Evolutionary conservation across 2,113 vertebrate species (phyloP).

Genomic region (Symphodus melops): DNA sequence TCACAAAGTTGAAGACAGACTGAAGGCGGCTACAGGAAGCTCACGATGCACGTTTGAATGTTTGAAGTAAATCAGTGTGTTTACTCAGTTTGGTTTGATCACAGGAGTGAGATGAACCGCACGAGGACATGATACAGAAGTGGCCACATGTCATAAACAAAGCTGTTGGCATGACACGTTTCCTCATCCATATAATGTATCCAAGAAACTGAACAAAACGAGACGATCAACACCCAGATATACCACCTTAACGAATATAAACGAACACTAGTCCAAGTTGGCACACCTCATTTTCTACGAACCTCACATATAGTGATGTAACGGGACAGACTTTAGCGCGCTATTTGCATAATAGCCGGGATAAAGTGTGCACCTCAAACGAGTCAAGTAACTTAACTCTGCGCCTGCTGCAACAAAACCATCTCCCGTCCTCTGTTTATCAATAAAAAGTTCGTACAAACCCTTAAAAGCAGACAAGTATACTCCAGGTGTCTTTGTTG

Average conservation of each 20-base stretch:
- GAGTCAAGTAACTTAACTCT: not conserved
- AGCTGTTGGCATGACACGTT: not conserved
- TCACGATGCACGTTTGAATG: slow-evolving; percentile 8
- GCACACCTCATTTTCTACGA: not conserved
- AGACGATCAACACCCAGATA: not conserved
- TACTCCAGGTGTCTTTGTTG: slow-evolving; percentile 4
- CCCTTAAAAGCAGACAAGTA: slow-evolving; percentile 13
- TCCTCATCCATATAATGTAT: not conserved
- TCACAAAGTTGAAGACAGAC: not conserved
- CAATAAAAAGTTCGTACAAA: slow-evolving; percentile 23
- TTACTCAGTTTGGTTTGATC: slow-evolving; percentile 5
- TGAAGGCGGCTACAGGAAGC: not conserved
- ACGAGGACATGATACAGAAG: not conserved
- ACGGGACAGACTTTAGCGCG: not conserved
- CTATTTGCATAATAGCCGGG: not conserved
- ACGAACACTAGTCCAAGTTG: not conserved
- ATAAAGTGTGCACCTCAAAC: not conserved
- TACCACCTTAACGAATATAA: not conserved
- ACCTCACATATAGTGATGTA: not conserved
- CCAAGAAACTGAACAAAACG: not conserved
- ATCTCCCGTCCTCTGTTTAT: fast-evolving
- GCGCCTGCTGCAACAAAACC: not conserved
- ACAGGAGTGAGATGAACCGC: not conserved
- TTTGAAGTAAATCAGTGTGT: slow-evolving; percentile 4
- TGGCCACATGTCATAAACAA: slow-evolving; percentile 17